These are phyloP conservation scores for Gadopsis bispinosus DNA, from an alignment of 2,797 vertebrate species.

Conservation along the genomic window DNA sequence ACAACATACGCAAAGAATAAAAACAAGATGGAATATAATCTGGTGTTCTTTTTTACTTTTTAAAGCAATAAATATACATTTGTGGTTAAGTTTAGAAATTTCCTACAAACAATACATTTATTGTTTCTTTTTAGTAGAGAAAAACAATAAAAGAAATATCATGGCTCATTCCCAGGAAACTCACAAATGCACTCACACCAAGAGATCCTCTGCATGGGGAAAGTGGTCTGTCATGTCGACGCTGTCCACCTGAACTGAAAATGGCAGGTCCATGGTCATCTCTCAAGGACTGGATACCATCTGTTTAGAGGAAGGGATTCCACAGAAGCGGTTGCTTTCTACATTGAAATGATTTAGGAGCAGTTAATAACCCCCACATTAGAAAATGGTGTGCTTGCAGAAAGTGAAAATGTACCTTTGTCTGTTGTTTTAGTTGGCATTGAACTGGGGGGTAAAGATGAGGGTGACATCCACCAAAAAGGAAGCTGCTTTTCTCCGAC, in stretches of 20 bases:
- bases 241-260: constrained; percentile 42
- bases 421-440: constrained; percentile 64
- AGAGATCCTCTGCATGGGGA: constrained; percentile 66
- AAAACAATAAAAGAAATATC: not conserved
- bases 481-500: constrained; percentile 58
- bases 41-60: not conserved
- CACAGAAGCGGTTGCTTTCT: not conserved
- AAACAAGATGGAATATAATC: constrained; percentile 5
- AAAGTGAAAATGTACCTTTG: constrained; percentile 39
- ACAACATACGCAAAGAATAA: not conserved
- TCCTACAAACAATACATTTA: not conserved
- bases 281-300: constrained; percentile 36
- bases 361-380: not conserved
- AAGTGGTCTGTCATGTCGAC: constrained; percentile 39
- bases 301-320: constrained; percentile 26
- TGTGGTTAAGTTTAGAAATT: not conserved
- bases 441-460: constrained; percentile 69
- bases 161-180: constrained; percentile 8
- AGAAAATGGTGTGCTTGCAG: not conserved
- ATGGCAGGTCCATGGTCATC: constrained; percentile 25
- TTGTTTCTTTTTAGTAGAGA: not conserved
- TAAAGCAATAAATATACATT: constrained; percentile 5
- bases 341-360: not conserved
- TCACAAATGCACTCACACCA: constrained; percentile 67
- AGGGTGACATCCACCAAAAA: constrained; percentile 89